These are phyloP conservation scores for Chanos chanos DNA, from an alignment of 2,797 vertebrate genomes.

Conservation along the genomic window DNA sequence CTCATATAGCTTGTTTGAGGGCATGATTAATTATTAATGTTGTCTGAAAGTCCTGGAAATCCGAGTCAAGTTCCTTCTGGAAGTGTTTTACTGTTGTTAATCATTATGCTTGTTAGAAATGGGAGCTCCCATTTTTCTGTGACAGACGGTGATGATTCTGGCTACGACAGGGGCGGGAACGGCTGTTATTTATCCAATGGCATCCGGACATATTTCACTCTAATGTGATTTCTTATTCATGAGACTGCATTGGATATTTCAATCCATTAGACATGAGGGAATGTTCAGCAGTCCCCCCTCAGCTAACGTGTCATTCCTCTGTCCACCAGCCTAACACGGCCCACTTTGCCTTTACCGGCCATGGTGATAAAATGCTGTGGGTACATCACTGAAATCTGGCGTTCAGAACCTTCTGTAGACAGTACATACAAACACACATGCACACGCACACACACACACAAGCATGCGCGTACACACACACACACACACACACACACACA, in stretches of 20 bases:
- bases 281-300: conserved; percentile 41
- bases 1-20: background rate
- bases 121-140: conserved; percentile 8
- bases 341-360: conserved; percentile 19
- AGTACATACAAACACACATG: background rate
- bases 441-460: conserved; percentile 1
- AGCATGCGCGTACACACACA: background rate
- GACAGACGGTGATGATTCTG: conserved; percentile 16
- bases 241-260: conserved; percentile 49
- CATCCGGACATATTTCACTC: conserved; percentile 48
- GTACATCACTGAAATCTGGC: background rate
- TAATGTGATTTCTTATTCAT: conserved; percentile 44
- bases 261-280: conserved; percentile 38
- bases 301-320: conserved; percentile 35
- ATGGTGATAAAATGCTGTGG: conserved; percentile 8
- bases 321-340: conserved; percentile 17
- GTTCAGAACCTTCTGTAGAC: conserved; percentile 8
- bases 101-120: background rate
- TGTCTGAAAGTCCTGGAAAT: conserved; percentile 10
- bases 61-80: conserved; percentile 2
- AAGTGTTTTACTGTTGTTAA: background rate
- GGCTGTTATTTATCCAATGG: conserved; percentile 46
- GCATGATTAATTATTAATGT: conserved; percentile 32
- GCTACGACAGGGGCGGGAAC: background rate
- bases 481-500: background rate